phyloP scores from a whole-genome alignment of 2,888 invertebrate species.

The Carcina quercana region DNA sequence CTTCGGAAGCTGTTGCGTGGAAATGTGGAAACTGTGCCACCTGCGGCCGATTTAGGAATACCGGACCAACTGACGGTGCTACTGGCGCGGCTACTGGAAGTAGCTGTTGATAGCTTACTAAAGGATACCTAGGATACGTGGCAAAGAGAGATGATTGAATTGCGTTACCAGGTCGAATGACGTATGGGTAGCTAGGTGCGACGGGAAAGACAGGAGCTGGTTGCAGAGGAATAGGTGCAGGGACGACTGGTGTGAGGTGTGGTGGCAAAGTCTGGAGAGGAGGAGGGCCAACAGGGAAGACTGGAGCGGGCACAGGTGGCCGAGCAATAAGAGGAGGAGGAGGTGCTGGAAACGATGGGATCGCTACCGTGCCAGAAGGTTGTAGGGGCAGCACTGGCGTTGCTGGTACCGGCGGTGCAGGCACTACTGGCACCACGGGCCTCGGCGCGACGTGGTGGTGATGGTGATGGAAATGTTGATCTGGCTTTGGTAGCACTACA shows the following conservation, averaged over 20 bases:
- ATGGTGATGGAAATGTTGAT: constrained; percentile 59
- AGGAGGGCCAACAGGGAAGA: constrained; percentile 30
- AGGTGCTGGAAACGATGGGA: constrained; percentile 33
- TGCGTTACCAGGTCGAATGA: constrained; percentile 59
- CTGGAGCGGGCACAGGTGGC: constrained; percentile 27
- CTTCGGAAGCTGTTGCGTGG: constrained; percentile 30
- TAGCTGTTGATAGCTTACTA: constrained; percentile 44
- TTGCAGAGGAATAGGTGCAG: constrained; percentile 32
- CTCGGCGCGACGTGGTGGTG: constrained; percentile 56
- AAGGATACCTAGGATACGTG: constrained; percentile 58
- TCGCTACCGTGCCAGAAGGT: constrained; percentile 36
- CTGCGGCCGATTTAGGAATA: constrained; percentile 41
- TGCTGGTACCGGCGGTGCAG: constrained; percentile 26
- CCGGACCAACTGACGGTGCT: constrained; percentile 22
- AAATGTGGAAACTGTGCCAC: constrained; percentile 38
- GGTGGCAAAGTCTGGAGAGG: constrained; percentile 33
- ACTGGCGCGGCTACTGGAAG: constrained; percentile 26
- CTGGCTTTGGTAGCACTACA: constrained; percentile 38
- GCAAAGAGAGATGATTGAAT: constrained; percentile 61
- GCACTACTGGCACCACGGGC: constrained; percentile 44
- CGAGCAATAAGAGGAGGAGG: constrained; percentile 21
- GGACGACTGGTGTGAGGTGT: constrained; percentile 36
- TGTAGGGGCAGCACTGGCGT: no score
- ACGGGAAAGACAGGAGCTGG: constrained; percentile 29
- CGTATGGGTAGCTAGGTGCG: constrained; percentile 45